Base-by-base conservation (phyloP, 1,140 invertebrate species). In the Whitmania pigra region DNA sequence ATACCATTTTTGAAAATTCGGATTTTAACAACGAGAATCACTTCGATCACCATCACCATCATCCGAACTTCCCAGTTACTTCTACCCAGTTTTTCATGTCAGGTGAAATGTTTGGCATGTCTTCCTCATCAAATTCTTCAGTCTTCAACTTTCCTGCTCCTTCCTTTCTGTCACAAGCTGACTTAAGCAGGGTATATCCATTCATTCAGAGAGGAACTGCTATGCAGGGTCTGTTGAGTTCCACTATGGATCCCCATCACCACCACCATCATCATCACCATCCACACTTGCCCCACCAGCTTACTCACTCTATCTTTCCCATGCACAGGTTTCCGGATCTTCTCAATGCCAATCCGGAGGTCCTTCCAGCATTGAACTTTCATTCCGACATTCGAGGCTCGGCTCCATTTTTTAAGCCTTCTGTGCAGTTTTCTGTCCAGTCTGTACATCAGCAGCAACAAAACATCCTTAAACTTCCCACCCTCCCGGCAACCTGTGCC, bases 321-420 rank as follows among this genome's bases (percentile, higher is more conserved):
- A 63, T 63, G 57, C 57, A 63, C 57, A 22, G 57, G 29, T 63
- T 63, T 63, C 57, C 57, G 22, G 57, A 63, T 63, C 57, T 63
- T 13, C 57, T 63, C 57, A 63, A 63, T 31, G 29, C 22, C 57
- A 63, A 63, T 63, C 57, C 57, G 29, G 57, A 63, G 57, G 57
- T 63, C 57, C 57, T 63, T 31, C 57, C 57, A 9, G 27, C 55
- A 25, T 31, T 63, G 22, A 63, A 63, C 29, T 63, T 63, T 31
- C 57, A 63, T 31, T 31, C 57, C 22, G 57, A 63, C 29, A 22
- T 63, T 18, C 22, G 57, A 63, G 29, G 29, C 29, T 31, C 57
- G 22, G 57, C 22, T 63, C 29, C 57, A n/a, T 63, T 63, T 63
- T 63, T 63, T 20, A 63, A 31, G 57, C 57, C 57, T 31, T 49